phyloP scores from a whole-genome alignment of 2,797 vertebrate genomes.

The Echiichthys vipera region DNA sequence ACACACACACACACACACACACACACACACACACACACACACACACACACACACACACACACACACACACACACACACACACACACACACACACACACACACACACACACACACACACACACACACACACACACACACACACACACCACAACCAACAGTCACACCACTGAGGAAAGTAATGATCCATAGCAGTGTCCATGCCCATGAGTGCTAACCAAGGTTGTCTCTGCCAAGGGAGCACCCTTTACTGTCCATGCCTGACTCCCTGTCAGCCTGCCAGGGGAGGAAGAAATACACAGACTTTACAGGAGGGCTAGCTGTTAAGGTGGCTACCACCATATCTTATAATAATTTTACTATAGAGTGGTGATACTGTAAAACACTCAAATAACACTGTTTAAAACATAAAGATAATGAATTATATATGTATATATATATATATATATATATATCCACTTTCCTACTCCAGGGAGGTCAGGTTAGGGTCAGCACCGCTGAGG shows the following conservation, averaged over 20 bases:
- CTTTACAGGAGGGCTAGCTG: conserved; percentile 51
- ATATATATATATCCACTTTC: conserved; percentile 3
- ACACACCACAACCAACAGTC: too few species aligned
- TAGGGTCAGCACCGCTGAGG: conserved; percentile 18
- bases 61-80: neutral
- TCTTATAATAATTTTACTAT: conserved; percentile 14
- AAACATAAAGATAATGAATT: too few species aligned
- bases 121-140: too few species aligned
- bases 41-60: conserved; percentile 27
- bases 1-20: conserved; percentile 12
- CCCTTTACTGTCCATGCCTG: conserved; percentile 67
- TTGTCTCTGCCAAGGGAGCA: conserved; percentile 68
- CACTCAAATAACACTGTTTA: neutral
- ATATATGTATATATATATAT: too few species aligned
- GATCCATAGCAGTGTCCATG: conserved; percentile 77
- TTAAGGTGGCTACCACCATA: conserved; percentile 8
- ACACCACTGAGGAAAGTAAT: conserved; percentile 74
- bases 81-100: too few species aligned
- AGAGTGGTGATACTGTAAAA: conserved; percentile 19
- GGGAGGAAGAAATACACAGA: conserved; percentile 44
- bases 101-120: too few species aligned
- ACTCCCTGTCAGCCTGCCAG: conserved; percentile 61
- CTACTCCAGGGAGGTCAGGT: conserved; percentile 16
- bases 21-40: conserved; percentile 4
- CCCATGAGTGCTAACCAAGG: conserved; percentile 71